A percentile compares a stretch with the other conserved stretches of the same genome.
Evolutionary conservation across 2,113 vertebrate species (phyloP).

Genomic region (Butorides virescens): DNA sequence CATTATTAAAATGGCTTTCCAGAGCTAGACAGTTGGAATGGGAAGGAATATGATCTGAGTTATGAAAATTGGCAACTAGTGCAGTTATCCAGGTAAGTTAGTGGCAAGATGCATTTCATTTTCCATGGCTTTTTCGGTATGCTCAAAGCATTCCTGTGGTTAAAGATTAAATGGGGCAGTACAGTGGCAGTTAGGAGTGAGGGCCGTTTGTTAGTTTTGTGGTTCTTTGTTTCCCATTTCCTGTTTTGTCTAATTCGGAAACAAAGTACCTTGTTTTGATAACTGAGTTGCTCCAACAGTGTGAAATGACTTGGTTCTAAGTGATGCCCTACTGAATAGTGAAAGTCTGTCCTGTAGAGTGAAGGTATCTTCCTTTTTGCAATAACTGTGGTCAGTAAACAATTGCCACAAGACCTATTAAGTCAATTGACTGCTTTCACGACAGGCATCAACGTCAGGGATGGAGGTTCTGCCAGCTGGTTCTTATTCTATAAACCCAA

Average conservation of each 20-base stretch:
- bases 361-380: background rate
- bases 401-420: rapidly evolving
- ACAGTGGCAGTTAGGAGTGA: background rate
- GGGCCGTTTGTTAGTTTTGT: background rate
- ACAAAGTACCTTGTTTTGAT: background rate
- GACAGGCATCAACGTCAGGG: background rate
- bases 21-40: background rate
- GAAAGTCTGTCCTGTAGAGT: background rate
- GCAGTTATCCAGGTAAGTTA: background rate
- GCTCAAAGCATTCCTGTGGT: background rate
- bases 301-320: background rate
- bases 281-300: background rate
- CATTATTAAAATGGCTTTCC: background rate
- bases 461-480: background rate
- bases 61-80: background rate
- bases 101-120: background rate
- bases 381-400: background rate
- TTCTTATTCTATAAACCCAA: background rate
- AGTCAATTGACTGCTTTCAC: background rate
- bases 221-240: background rate
- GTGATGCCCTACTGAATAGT: background rate
- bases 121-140: rapidly evolving
- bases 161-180: background rate
- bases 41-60: background rate
- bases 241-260: background rate